Base-by-base conservation (phyloP, 2,113 vertebrate species). In the Strigops habroptila region DNA sequence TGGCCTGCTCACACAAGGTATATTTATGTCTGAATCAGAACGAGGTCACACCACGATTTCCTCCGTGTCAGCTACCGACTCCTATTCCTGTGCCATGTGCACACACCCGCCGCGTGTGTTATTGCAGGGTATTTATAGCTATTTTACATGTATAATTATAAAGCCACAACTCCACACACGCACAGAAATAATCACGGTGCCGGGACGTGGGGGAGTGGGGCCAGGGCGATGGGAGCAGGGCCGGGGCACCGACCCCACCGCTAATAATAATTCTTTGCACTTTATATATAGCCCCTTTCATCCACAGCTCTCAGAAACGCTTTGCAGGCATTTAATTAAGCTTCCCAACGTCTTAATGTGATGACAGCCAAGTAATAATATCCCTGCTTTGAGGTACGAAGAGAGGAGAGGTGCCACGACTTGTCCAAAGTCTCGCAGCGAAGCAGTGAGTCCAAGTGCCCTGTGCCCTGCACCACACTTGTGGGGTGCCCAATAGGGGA, bases 81-180 rank as follows among this genome's bases (percentile, higher is more conserved):
- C 93, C 91, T 96, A 95, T 96, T 97, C 96, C 96, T 92, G 93
- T 82, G 82, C 95, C 73, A 6, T 80, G 91, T 8, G 37, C 91
- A 91, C 88, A 95, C 92, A 55, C 51, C 39, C 53, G 44, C 71
- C 8, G 48, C 96, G 96, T 96, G 44, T 96, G 96, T 96, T 94
- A 84, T 92, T 94, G 95, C 95, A 80, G 78, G 59, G 81, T 95
- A 97, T 96, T 97, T 96, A 96, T 95, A 95, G 81, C 90, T 70
- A 8, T 57, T 95, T 93, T 71, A 92, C 86, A 94, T 43, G 52
- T 94, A 62, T 88, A 75, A 97, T 97, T 96, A 95, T 75, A 82
- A 92, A 96, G 73, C 89, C 93, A 64, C 87, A 92, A 63, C 94
- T 93, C 90, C 79, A 39, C 82, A 86, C 82, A 39, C 0, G 0